These are phyloP conservation scores for Drosophila buzzatii DNA, from an alignment of 2,888 invertebrate genomes.

Conservation along the genomic window DNA sequence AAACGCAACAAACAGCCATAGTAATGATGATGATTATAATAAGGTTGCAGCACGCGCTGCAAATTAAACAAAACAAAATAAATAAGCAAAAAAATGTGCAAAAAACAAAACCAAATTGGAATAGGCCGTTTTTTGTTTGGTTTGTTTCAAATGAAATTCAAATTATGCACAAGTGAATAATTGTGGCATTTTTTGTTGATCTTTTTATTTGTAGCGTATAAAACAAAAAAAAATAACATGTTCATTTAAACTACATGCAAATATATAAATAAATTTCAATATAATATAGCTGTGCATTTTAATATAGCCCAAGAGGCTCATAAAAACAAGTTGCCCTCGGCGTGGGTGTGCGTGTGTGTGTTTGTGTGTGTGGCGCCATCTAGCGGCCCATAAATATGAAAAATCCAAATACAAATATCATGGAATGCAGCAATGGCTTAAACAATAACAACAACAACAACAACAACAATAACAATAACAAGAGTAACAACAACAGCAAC, in stretches of 20 bases:
- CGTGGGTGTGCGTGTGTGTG: constrained; percentile 14
- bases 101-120: constrained; percentile 13
- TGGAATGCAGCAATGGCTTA: constrained; percentile 73
- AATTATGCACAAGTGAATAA: constrained; percentile 79
- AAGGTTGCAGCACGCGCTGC: constrained; percentile 23
- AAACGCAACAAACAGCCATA: constrained; percentile 17
- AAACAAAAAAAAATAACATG: neutral
- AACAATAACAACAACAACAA: constrained; percentile 55
- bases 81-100: neutral
- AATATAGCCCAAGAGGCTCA: constrained; percentile 73
- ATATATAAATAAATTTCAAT: constrained; percentile 30
- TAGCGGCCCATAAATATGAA: constrained; percentile 79
- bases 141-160: constrained; percentile 63
- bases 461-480: constrained; percentile 32
- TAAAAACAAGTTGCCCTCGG: constrained; percentile 58
- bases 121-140: constrained; percentile 14
- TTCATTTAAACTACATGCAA: constrained; percentile 14
- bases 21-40: constrained; percentile 10
- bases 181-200: constrained; percentile 59
- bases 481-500: constrained; percentile 12
- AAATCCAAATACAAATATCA: constrained; percentile 80
- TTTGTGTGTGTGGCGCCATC: constrained; percentile 62
- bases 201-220: constrained; percentile 55
- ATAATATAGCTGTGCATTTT: constrained; percentile 59
- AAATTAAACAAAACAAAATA: constrained; percentile 17